These are phyloP conservation scores for Patella caerulea DNA, from an alignment of 2,888 invertebrate species.

Conservation along the genomic window DNA sequence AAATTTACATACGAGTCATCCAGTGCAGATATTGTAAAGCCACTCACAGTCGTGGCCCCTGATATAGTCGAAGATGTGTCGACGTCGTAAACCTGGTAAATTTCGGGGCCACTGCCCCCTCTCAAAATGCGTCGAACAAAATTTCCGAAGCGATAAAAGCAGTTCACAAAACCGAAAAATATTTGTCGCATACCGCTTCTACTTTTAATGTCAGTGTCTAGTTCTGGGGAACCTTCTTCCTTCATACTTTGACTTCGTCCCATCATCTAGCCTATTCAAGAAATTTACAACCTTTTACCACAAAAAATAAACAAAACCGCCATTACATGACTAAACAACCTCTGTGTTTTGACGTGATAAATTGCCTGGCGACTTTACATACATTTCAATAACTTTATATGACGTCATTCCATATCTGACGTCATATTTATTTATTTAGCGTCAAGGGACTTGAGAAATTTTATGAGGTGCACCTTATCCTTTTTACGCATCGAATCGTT, in stretches of 20 bases:
- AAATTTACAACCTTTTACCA: no score
- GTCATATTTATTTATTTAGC: neutral
- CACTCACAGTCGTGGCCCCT: neutral
- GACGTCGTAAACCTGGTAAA: no score
- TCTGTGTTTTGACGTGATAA: no score
- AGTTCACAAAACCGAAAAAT: neutral
- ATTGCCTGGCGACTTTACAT: conserved; percentile 6
- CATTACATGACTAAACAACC: no score
- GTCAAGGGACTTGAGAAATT: no score
- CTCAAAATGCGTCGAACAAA: neutral
- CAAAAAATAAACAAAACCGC: no score
- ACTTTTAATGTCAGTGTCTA: neutral
- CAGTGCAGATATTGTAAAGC: neutral
- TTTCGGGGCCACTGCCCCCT: neutral
- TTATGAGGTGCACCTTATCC: no score
- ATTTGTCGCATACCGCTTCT: neutral
- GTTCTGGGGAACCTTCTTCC: neutral
- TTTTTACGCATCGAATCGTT: no score
- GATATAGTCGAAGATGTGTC: neutral
- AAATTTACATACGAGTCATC: neutral
- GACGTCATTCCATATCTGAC: conserved; percentile 12
- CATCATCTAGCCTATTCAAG: no score
- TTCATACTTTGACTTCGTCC: neutral
- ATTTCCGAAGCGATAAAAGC: neutral
- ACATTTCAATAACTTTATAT: neutral